Evolutionary conservation across 2,888 invertebrate genomes (phyloP), one percentile per base, ranked within the genome.

Genomic region (Lysandra coridon): DNA sequence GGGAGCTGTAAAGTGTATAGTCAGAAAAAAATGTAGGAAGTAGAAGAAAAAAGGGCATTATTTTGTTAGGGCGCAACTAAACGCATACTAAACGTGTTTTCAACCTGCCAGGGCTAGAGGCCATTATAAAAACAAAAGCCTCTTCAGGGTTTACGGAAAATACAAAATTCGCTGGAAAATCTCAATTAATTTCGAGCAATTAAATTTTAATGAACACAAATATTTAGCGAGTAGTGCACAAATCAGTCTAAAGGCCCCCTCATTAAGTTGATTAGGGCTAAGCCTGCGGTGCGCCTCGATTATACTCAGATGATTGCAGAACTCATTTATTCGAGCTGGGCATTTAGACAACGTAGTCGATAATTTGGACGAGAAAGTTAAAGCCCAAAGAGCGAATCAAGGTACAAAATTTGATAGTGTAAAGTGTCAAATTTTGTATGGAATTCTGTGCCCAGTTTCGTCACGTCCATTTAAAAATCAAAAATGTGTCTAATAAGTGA

Each of bases 171-270:
- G 4, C 64, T 64, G 64, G 23, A 30, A 64, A 64, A 30, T 30
- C 64, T 64, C 64, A 64, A 64, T 64, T 64, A 23, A 64, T 30
- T 64, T 64, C 10, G 64, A 64, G 64, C 64, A 30, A 64, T 64
- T 64, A 64, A 64, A 64, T 64, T 64, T 64, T 30, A 64, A 64
- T 64, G 64, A 30, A 64, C 64, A 64, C 30, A 64, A 64, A 64
- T 30, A 64, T 64, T 64, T 30, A 64, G 62, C 62, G 23, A 62
- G 64, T 64, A 30, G 64, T 64, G 64, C 23, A 30, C 64, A 64
- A 30, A 30, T 30, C 64, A 30, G 64, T 64, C 30, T 30, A 30
- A 30, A 64, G 64, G 30, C 64, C 10, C 30, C 64, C 30, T 64
- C 64, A 64, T 64, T 64, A 64, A 10, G 30, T 64, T 64, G 64